Evolutionary conservation across 2,888 invertebrate genomes (phyloP), one percentile per base, ranked within the genome.

Genomic region (Altica lythri): DNA sequence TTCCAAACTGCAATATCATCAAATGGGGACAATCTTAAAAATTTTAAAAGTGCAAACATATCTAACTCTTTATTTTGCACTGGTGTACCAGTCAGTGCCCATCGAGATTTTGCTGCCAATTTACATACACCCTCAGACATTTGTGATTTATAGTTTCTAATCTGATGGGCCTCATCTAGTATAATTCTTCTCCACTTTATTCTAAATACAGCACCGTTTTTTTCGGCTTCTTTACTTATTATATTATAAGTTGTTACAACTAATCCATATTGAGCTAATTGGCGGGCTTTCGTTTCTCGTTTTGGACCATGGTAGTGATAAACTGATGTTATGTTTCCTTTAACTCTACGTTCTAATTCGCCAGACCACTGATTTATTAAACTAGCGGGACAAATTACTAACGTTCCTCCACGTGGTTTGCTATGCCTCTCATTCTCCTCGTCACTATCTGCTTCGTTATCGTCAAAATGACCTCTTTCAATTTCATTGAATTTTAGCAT

Each of bases 301-400:
- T 86, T 84, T 0, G 83, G 78, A 0, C 97, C 96, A 77, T 98
- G 96, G 78, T 92, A 91, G 25, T 90, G 71, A 46, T 82, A 77
- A 2, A 88, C 84, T 1, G 81, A 78, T 1, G 95, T 76, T 1
- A 81, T 69, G 56, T 86, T 83, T 4, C 83, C 70, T 30, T 75
- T 72, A 42, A 87, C 81, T 68, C 89, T 86, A 19, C 79, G 80
- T 6, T 77, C 71, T 5, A 95, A 85, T 75, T 96, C 95, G 9
- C 76, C 79, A 54, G 88, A 85, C 97, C 97, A 98, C 74, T 98
- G 97, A 63, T 86, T 84, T 50, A 97, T 78, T 38, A 98, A 81
- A 34, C 92, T 92, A 2, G 96, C 94, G 0, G 96, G 96, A 68
- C 95, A 94, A 1, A 98, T 84, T 0, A 98, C 88, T n/a, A 98